Conservation (phyloP, 2,888 invertebrate species). For the Germaria angustata region DNA sequence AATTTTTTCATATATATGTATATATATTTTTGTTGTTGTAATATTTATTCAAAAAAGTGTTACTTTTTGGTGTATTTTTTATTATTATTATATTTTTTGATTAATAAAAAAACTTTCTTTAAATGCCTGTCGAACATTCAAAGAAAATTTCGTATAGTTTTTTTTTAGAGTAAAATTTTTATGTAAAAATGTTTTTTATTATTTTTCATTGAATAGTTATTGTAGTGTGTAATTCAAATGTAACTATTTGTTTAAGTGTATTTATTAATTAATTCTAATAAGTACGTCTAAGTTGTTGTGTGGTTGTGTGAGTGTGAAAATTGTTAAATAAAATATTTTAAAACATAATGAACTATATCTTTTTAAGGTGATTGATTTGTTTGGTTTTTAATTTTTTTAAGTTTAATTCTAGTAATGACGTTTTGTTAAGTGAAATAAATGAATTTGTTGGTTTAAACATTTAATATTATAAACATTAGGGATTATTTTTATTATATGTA, state of each 20-base stretch:
- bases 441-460: conserved; percentile 38
- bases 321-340: conserved; percentile 21
- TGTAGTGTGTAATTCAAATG: conserved; percentile 46
- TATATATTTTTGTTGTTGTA: conserved; percentile 15
- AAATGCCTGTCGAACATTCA: conserved; percentile 6
- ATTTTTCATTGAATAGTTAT: neutral
- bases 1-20: conserved; percentile 1
- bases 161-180: conserved; percentile 49
- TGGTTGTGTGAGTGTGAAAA: conserved; percentile 29
- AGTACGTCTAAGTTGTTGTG: conserved; percentile 24
- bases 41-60: conserved; percentile 56
- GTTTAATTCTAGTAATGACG: conserved; percentile 20
- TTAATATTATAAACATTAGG: conserved; percentile 42
- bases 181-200: conserved; percentile 57
- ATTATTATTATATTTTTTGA: conserved; percentile 35
- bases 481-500: neutral
- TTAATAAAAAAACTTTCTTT: conserved; percentile 45
- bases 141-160: conserved; percentile 34
- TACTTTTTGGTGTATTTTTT: conserved; percentile 29
- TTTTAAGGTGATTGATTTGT: conserved; percentile 33
- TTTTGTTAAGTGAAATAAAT: conserved; percentile 33
- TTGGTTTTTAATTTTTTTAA: neutral
- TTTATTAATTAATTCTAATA: conserved; percentile 42
- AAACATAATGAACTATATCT: conserved; percentile 1
- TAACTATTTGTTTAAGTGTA: conserved; percentile 51